Evolutionary conservation across 2,888 invertebrate genomes (phyloP).

Genomic region (Stenotaenia linearis): DNA sequence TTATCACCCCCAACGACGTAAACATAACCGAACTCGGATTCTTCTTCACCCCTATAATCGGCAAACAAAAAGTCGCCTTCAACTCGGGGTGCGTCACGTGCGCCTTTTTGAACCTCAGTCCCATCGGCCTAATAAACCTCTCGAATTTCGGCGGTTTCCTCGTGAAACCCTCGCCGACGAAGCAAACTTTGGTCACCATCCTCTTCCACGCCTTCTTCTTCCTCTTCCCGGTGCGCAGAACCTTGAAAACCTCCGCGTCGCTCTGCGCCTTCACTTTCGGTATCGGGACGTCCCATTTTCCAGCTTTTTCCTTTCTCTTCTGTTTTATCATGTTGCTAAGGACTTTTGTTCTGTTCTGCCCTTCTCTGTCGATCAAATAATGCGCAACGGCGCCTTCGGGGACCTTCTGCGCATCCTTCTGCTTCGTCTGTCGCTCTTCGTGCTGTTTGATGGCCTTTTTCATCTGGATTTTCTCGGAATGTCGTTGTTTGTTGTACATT

Average conservation of each 20-base stretch:
- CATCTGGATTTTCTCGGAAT: conserved; percentile 98
- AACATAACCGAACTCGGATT: conserved; percentile 97
- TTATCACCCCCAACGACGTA: conserved; percentile 94
- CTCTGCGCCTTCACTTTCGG: conserved; percentile 96
- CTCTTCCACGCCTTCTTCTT: conserved; percentile 97
- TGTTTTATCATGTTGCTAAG: conserved; percentile 99
- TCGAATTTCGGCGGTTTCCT: conserved; percentile 99
- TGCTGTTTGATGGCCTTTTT: conserved; percentile 97
- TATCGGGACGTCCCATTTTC: conserved; percentile 99
- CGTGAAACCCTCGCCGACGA: conserved; percentile 96
- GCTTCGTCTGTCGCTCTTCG: conserved; percentile 85
- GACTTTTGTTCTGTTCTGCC: conserved; percentile 88
- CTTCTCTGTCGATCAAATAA: conserved; percentile 94
- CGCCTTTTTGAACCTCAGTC: conserved; percentile 88
- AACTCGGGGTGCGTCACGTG: conserved; percentile 99
- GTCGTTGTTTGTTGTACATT: conserved; percentile 90
- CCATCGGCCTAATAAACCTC: conserved; percentile 97
- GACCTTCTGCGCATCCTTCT: conserved; percentile 70
- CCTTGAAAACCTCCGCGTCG: conserved; percentile 94
- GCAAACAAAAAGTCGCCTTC: conserved; percentile 94
- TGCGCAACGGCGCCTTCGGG: conserved; percentile 90
- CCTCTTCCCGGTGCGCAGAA: conserved; percentile 82
- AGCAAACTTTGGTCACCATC: conserved; percentile 98
- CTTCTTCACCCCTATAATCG: conserved; percentile 98
- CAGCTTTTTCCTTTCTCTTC: conserved; percentile 98